Base-by-base conservation (phyloP, 2,797 vertebrate genomes). In the Gymnopithys bicolor region DNA sequence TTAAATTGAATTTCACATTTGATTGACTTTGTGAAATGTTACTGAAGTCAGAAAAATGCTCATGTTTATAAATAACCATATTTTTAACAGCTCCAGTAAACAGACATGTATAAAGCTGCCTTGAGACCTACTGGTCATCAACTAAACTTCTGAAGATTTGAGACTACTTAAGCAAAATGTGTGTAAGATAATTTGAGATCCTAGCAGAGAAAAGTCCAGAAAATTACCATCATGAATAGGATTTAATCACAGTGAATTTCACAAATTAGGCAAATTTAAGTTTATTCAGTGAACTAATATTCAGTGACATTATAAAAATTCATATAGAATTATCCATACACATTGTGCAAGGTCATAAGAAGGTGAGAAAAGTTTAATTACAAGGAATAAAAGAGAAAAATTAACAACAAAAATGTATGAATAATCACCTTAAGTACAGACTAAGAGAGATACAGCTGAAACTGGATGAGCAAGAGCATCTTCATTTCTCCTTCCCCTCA, bases 111-210 rank as follows among this genome's bases (percentile, higher is more conserved):
- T 56, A 41, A 49, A 59, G 70, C 49, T 75, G 7, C 60, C 22
- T 43, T 30, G 22, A 7, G 59, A 22, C 1, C 2, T 60, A 22
- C 8, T 39, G 49, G 25, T 59, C 49, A 59, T 43, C 28, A 53
- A 21, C 24, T 45, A 66, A 86, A 52, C 24, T 75, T 68, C 25
- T 41, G n/a, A 85, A 30, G 58, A 84, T 88, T 76, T 75, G 19
- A 51, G 24, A 52, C n/a, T 28, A 64, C 45, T 69, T 74, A 7
- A 51, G 58, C 11, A 67, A 78, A 93, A 92, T 52, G 60, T 89
- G 84, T 90, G 67, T 71, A 82, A 90, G 89, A 63, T 46, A 37
- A 78, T 94, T 95, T 94, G 77, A 97, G 55, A 85, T 86, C 82
- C 82, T 90, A 87, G 73, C 39, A 89, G 46, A 77, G 43, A 93